Evolutionary conservation across 2,797 vertebrate species (phyloP).

Genomic region (Kryptopterus vitreolus): DNA sequence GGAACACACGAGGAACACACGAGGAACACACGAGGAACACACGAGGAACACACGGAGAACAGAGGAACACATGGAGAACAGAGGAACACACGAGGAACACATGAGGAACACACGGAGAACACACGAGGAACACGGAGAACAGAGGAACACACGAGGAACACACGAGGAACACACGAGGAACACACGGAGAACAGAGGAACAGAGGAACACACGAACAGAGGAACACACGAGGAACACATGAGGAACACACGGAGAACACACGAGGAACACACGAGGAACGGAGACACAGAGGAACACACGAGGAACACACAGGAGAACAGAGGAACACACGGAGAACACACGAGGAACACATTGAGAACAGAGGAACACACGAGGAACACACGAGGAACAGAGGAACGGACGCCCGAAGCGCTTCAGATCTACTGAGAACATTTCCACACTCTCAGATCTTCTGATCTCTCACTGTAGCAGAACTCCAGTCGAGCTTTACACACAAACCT

Average conservation of each 20-base stretch:
- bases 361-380: neutral
- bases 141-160: neutral
- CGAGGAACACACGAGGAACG: neutral
- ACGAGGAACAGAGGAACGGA: neutral
- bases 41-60: too few species aligned
- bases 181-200: neutral
- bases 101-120: too few species aligned
- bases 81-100: neutral
- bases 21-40: too few species aligned
- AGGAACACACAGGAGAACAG: too few species aligned
- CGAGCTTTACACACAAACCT: too few species aligned
- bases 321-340: neutral
- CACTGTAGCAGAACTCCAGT: too few species aligned
- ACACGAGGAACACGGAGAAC: neutral
- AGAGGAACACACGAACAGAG: neutral
- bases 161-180: neutral
- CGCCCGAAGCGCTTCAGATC: too few species aligned
- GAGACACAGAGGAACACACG: neutral
- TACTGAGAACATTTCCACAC: neutral
- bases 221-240: neutral
- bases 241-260: too few species aligned
- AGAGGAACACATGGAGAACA: neutral
- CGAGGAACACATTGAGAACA: neutral
- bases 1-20: neutral
- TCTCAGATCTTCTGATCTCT: neutral